Conservation (phyloP, 2,113 vertebrate species). For the Xerus inauris region DNA sequence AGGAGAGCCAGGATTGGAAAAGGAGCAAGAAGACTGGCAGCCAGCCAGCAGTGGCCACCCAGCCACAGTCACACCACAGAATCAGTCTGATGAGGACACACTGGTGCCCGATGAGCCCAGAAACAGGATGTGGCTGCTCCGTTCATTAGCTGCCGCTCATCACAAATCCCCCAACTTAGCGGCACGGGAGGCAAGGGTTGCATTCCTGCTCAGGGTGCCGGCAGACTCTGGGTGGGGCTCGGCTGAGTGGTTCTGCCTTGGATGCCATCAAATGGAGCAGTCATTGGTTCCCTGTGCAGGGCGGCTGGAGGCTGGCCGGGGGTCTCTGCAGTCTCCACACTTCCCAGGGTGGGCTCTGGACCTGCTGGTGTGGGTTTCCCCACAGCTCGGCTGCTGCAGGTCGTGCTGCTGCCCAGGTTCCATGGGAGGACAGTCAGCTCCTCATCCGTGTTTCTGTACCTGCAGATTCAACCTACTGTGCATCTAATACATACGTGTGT, state of each 20-base stretch:
- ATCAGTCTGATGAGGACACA: conserved; percentile 7
- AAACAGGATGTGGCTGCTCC: background rate
- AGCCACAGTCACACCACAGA: background rate
- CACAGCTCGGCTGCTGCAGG: background rate
- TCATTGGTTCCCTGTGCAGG: background rate
- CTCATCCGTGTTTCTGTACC: background rate
- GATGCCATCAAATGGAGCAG: too few relatives aligned
- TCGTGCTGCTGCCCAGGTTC: too few relatives aligned
- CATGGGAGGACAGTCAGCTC: too few relatives aligned
- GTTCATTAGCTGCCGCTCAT: background rate
- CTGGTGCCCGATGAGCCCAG: background rate
- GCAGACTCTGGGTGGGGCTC: background rate
- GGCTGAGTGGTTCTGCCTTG: background rate
- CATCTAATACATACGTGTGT: too few relatives aligned
- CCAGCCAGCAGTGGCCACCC: background rate
- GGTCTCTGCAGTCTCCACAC: background rate
- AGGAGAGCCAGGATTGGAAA: conserved; percentile 26
- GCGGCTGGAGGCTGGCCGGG: background rate
- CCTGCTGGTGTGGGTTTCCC: background rate
- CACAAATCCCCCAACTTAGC: background rate
- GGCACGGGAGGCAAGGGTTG: fast-evolving
- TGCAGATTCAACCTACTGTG: background rate
- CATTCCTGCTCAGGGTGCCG: background rate
- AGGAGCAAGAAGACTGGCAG: background rate
- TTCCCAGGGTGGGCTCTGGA: fast-evolving